phyloP scores from a whole-genome alignment of 2,888 invertebrate genomes.

The Zonitis immaculata region DNA sequence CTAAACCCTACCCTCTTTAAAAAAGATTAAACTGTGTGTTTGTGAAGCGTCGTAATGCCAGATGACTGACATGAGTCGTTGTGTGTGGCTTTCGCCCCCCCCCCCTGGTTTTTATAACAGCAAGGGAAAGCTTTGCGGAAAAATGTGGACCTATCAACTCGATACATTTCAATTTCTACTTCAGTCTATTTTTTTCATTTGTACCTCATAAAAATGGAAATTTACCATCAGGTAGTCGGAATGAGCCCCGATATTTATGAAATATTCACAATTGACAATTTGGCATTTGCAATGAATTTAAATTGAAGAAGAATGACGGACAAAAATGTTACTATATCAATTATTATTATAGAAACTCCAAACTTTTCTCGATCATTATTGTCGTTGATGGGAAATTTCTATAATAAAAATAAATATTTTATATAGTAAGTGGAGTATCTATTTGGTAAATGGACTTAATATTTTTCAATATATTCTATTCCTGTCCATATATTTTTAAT shows the following conservation, averaged over 20 bases:
- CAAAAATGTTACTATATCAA: constrained; percentile 6
- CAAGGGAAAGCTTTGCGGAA: constrained; percentile 25
- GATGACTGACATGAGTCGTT: constrained; percentile 48
- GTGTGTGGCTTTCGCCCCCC: constrained; percentile 26
- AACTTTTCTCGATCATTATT: constrained; percentile 13
- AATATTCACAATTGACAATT: neutral
- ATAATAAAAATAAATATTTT: too few species aligned
- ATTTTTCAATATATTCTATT: too few species aligned
- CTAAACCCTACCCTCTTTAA: constrained; percentile 50
- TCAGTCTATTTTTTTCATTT: neutral
- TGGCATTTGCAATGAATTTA: neutral
- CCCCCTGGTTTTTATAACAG: constrained; percentile 22
- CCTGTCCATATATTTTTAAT: constrained; percentile 41
- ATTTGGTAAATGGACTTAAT: too few species aligned
- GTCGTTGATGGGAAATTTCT: constrained; percentile 15
- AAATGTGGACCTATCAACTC: constrained; percentile 40
- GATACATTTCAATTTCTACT: constrained; percentile 36
- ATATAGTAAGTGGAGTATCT: too few species aligned
- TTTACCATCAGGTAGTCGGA: too few species aligned
- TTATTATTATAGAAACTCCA: constrained; percentile 2
- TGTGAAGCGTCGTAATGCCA: constrained; percentile 49
- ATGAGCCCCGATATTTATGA: too few species aligned
- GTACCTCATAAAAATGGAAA: neutral
- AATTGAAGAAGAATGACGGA: neutral
- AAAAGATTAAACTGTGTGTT: constrained; percentile 51